Percentiles rank a stretch among this genome's conserved stretches.
phyloP scores from a whole-genome alignment of 2,113 vertebrate genomes.

The Blennius ocellaris region DNA sequence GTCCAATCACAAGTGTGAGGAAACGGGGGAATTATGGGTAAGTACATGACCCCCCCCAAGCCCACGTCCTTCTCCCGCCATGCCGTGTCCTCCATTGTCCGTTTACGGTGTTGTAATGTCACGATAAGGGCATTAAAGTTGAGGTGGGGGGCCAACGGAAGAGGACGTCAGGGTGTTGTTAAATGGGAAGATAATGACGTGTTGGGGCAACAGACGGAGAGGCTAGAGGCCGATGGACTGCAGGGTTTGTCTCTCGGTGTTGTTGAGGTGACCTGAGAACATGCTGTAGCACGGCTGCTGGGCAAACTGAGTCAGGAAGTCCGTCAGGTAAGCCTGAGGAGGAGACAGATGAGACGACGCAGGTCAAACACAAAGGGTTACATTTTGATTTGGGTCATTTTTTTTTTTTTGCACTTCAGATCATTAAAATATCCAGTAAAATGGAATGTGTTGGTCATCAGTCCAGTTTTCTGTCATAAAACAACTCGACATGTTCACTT shows the following conservation, averaged over 20 bases:
- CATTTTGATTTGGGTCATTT: no score
- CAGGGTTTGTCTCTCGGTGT: conserved; percentile 90
- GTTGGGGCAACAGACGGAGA: neutral
- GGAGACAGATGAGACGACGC: conserved; percentile 12
- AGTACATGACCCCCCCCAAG: conserved; percentile 48
- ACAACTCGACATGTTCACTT: neutral
- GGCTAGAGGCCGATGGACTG: conserved; percentile 93
- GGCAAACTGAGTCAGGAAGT: conserved; percentile 97
- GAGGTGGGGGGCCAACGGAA: conserved; percentile 44
- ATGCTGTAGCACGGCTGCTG: conserved; percentile 97
- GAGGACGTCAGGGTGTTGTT: conserved; percentile 14
- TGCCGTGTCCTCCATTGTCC: conserved; percentile 1
- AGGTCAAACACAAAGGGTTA: neutral
- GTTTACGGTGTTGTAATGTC: conserved; percentile 27
- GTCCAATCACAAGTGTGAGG: conserved; percentile 34
- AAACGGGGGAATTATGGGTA: conserved; percentile 38
- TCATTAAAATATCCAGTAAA: no score
- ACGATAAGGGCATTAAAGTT: conserved; percentile 19
- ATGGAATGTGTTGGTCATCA: no score
- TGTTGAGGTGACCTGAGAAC: conserved; percentile 97
- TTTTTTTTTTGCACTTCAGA: no score
- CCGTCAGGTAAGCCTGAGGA: conserved; percentile 93
- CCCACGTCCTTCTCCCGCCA: conserved; percentile 7
- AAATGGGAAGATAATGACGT: conserved; percentile 35
- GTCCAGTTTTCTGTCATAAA: no score